Conservation (phyloP, 2,888 invertebrate genomes). For the Lepidochrysops patricia region DNA sequence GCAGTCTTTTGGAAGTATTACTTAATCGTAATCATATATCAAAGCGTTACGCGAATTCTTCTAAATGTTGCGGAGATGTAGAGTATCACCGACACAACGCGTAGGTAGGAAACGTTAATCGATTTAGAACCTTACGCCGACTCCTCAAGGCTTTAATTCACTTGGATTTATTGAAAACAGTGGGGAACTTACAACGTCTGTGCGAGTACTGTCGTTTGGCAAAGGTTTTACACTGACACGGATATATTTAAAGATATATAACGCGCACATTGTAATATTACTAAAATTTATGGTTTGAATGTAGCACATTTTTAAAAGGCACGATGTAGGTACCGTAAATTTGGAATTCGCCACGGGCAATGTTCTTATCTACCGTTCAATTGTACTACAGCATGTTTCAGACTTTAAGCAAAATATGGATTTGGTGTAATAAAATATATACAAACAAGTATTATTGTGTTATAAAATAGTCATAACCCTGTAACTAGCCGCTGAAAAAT, state of each 20-base stretch:
- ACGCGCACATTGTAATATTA: constrained; percentile 7
- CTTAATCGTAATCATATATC: constrained; percentile 6
- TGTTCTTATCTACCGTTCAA: constrained; percentile 7
- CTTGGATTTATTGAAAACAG: constrained; percentile 12
- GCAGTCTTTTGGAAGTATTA: background rate
- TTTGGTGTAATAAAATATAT: background rate
- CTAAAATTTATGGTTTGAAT: constrained; percentile 5
- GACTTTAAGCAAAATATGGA: background rate
- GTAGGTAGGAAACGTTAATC: constrained; percentile 5
- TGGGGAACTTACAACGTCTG: constrained; percentile 30
- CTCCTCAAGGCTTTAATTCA: constrained; percentile 14
- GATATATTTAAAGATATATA: constrained; percentile 12
- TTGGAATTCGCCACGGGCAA: background rate
- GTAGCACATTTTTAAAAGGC: constrained; percentile 6
- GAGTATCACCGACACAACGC: constrained; percentile 24
- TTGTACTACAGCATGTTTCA: background rate
- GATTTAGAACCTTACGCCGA: constrained; percentile 15
- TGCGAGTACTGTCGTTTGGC: constrained; percentile 24
- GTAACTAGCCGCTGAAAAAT: too few relatives aligned
- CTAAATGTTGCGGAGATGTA: constrained; percentile 27
- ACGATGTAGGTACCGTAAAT: constrained; percentile 8
- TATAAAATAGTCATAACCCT: too few relatives aligned
- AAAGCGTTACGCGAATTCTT: constrained; percentile 25
- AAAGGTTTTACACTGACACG: constrained; percentile 18
- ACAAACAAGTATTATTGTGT: too few relatives aligned